Conservation (phyloP, 2,797 vertebrate species). For the Sebastes alutus region DNA sequence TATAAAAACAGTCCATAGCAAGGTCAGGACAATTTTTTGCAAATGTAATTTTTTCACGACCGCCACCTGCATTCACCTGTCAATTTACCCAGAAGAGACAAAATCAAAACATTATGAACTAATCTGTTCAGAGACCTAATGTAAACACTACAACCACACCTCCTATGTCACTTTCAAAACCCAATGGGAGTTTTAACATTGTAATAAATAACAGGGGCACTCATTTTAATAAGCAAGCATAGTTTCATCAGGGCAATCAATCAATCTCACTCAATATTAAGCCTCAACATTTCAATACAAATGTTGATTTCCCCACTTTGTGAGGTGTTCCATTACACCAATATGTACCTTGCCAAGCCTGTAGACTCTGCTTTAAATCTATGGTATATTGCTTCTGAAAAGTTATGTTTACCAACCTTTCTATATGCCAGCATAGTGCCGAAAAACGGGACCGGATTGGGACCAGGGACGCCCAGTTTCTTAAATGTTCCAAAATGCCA, state of each 20-base stretch:
- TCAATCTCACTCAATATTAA: background rate
- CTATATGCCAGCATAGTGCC: conserved; percentile 68
- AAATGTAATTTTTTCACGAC: too few relatives aligned
- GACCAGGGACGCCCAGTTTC: conserved; percentile 67
- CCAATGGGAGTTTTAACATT: background rate
- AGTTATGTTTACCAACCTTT: conserved; percentile 47
- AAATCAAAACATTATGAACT: too few relatives aligned
- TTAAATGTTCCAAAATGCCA: conserved; percentile 63
- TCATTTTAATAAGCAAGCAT: background rate
- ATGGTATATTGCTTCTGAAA: background rate
- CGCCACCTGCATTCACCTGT: too few relatives aligned
- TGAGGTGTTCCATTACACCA: background rate
- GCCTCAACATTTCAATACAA: background rate
- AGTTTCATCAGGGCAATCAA: background rate
- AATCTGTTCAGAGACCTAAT: background rate
- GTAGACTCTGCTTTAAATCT: background rate
- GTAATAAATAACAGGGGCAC: background rate
- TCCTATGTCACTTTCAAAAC: background rate
- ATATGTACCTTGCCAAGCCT: background rate
- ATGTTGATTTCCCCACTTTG: background rate
- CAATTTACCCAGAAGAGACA: background rate
- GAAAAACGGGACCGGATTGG: conserved; percentile 61
- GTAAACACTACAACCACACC: background rate
- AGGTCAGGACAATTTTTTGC: background rate
- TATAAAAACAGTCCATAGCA: background rate